Evolutionary conservation across 2,113 vertebrate genomes (phyloP).

Genomic region (Ornithorhynchus anatinus): DNA sequence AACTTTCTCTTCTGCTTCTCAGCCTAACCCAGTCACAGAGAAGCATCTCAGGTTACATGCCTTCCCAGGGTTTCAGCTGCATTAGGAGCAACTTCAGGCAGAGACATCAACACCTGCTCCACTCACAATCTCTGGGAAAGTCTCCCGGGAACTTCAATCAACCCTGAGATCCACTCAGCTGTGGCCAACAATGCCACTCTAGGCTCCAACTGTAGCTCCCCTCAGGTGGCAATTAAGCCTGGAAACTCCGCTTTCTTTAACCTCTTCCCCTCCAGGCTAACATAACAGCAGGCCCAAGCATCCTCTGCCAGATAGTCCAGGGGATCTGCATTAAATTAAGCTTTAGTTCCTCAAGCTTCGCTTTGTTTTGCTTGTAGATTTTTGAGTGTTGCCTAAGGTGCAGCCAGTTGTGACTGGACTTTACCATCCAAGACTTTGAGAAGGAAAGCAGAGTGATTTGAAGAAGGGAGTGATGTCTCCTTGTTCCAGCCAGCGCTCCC

Average conservation of each 20-base stretch:
- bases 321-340: slow-evolving; percentile 46
- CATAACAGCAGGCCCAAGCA: background rate
- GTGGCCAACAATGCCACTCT: background rate
- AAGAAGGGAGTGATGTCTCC: too few species aligned
- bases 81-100: too few species aligned
- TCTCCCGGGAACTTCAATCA: background rate
- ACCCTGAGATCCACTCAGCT: background rate
- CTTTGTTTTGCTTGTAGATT: slow-evolving; percentile 16
- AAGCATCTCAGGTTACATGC: too few species aligned
- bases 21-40: too few species aligned
- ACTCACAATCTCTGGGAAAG: too few species aligned
- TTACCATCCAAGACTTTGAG: background rate
- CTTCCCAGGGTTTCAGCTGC: too few species aligned
- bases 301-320: background rate
- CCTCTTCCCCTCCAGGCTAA: background rate
- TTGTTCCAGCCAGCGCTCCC: too few species aligned
- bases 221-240: background rate
- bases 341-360: background rate
- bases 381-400: slow-evolving; percentile 15
- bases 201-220: background rate
- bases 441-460: background rate
- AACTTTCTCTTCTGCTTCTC: too few species aligned
- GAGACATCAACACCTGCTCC: too few species aligned
- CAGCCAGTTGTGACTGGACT: slow-evolving; percentile 32
- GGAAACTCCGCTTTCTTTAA: background rate